Base-by-base conservation (phyloP, 2,113 vertebrate species). In the Phalacrocorax brasilianus region DNA sequence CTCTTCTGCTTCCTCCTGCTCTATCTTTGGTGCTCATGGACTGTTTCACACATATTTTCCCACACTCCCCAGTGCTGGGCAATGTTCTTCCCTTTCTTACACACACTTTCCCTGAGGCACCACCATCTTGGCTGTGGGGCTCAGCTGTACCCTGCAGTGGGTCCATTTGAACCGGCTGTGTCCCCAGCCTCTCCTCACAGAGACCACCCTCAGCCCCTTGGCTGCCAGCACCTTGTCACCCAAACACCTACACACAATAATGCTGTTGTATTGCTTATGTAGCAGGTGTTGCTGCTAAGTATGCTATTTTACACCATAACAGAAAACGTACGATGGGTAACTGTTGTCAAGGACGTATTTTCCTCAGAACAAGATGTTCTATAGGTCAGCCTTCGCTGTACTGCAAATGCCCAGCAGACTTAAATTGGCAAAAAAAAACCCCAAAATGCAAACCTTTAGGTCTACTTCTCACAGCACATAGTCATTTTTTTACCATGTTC, bases 21-120 rank as follows among this genome's bases (percentile, higher is more conserved):
- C 52, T 76, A 22, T 22, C 44, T 21, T 76, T 1, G 0, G 35
- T 63, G 33, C 17, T 74, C 1, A 0, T 2, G 0, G 7, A 38
- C 65, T 49, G 10, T 81, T 81, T 59, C 49, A 65, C 35, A 22
- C 15, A 12, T 33, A 52, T 66, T 53, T 66, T 28, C 32, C 66
- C 49, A 8, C 32, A 3, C 11, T 85, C 28, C 20, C 82, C 32
- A 20, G 38, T 82, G 14, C 44, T 3, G 1, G 33, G n/a, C 75
- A 56, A 16, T 9, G 8, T 47, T 68, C 73, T 88, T 30, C 35
- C n/a, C 55, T 63, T 71, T 90, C 32, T 83, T 47, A 32, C 5
- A 42, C 16, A 6, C 4, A 2, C 4, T 55, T 71, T n/a, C 8
- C 28, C 20, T 78, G 40, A 14, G 9, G 56, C 42, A 38, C 6